Evolutionary conservation across 2,888 invertebrate species (phyloP).

Genomic region (Saturnia japonica): DNA sequence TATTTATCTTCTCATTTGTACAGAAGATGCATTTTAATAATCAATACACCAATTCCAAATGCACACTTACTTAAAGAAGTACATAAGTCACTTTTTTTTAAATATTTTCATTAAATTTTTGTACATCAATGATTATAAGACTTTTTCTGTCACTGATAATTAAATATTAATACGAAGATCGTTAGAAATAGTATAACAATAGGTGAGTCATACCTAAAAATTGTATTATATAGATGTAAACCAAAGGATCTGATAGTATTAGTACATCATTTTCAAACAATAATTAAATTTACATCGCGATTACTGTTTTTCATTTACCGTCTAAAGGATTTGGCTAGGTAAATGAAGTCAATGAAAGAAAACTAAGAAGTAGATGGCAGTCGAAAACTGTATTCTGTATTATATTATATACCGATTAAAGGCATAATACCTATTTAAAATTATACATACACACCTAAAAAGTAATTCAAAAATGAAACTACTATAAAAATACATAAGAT

Average conservation of each 20-base stretch:
- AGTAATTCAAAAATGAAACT: background rate
- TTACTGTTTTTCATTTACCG: background rate
- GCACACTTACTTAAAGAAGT: background rate
- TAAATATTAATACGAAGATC: too few species aligned
- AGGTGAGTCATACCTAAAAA: background rate
- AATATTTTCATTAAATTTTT: too few species aligned
- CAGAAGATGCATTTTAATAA: background rate
- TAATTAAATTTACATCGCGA: background rate
- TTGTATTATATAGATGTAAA: background rate
- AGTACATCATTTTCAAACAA: too few species aligned
- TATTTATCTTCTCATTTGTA: background rate
- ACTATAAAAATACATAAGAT: background rate
- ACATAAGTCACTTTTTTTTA: too few species aligned
- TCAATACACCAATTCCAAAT: background rate
- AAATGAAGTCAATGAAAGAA: background rate
- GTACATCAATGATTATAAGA: too few species aligned
- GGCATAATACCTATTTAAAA: too few species aligned
- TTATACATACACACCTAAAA: background rate
- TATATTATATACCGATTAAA: background rate
- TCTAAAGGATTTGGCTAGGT: background rate
- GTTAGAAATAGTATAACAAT: background rate
- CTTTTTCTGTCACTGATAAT: too few species aligned
- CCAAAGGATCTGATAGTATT: background rate
- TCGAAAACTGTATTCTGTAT: background rate
- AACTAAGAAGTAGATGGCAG: background rate